phyloP scores from a whole-genome alignment of 2,113 vertebrate genomes.

The Taxidea taxus region DNA sequence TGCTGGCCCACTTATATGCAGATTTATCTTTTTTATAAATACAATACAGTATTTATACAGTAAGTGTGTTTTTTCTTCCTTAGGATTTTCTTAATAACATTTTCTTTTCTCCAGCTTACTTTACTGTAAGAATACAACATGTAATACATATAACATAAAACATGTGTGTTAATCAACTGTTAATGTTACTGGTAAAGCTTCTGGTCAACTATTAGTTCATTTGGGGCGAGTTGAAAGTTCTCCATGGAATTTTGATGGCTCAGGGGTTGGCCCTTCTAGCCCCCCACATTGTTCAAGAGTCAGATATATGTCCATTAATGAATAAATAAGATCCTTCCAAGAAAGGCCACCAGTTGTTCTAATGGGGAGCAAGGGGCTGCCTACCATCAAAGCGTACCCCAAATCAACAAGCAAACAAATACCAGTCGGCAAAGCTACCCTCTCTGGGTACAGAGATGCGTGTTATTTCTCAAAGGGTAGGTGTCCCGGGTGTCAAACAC shows the following conservation, averaged over 20 bases:
- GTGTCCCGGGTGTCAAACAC: background rate
- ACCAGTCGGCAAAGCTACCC: background rate
- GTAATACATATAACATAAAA: background rate
- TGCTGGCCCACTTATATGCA: background rate
- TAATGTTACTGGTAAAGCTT: background rate
- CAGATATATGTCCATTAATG: background rate
- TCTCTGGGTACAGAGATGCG: background rate
- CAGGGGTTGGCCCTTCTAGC: background rate
- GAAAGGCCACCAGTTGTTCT: background rate
- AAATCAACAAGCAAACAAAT: background rate
- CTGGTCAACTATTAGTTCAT: background rate
- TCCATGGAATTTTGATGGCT: background rate
- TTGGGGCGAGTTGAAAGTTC: background rate
- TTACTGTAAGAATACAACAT: background rate
- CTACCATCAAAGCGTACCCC: background rate
- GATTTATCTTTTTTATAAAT: background rate
- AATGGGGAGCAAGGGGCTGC: background rate
- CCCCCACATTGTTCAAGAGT: background rate
- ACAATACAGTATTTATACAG: background rate
- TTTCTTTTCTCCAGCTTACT: background rate
- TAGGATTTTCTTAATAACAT: background rate
- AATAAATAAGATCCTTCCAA: background rate
- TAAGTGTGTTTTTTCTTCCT: background rate
- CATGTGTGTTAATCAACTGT: background rate
- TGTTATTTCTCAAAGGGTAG: background rate